Conservation (phyloP, 2,113 vertebrate species). For the Paratilapia polleni region DNA sequence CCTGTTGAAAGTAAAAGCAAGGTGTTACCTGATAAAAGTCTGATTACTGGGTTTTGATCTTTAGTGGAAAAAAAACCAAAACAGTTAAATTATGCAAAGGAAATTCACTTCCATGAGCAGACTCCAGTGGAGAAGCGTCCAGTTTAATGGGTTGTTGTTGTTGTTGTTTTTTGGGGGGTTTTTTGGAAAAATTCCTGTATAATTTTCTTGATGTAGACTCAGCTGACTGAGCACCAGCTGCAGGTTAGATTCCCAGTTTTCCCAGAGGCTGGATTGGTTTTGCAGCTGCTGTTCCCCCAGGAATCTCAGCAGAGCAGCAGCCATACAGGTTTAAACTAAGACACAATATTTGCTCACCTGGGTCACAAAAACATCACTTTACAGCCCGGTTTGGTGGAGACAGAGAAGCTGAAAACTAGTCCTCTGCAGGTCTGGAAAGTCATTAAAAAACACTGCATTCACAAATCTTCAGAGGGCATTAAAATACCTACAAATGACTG, state of each 20-base stretch:
- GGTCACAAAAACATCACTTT: constrained; percentile 37
- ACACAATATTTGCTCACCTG: constrained; percentile 82
- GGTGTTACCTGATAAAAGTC: neutral
- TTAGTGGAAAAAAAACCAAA: neutral
- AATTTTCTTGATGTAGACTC: neutral
- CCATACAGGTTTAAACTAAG: constrained; percentile 35
- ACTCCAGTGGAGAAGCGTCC: neutral
- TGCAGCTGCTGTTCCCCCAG: neutral
- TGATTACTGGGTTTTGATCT: neutral
- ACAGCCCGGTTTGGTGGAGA: neutral
- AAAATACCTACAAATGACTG: neutral
- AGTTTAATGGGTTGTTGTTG: no score
- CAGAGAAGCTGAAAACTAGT: neutral
- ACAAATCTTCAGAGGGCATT: neutral
- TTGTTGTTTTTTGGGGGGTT: no score
- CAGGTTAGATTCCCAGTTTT: neutral
- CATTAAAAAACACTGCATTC: neutral
- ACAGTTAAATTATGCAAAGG: neutral
- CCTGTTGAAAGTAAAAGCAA: neutral
- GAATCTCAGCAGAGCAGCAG: neutral
- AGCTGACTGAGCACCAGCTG: constrained; percentile 2
- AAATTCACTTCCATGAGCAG: neutral
- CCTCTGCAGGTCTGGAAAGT: neutral
- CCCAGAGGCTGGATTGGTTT: neutral
- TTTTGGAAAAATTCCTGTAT: neutral